Base-by-base conservation (phyloP, 2,113 vertebrate species). In the Myotis brandtii region DNA sequence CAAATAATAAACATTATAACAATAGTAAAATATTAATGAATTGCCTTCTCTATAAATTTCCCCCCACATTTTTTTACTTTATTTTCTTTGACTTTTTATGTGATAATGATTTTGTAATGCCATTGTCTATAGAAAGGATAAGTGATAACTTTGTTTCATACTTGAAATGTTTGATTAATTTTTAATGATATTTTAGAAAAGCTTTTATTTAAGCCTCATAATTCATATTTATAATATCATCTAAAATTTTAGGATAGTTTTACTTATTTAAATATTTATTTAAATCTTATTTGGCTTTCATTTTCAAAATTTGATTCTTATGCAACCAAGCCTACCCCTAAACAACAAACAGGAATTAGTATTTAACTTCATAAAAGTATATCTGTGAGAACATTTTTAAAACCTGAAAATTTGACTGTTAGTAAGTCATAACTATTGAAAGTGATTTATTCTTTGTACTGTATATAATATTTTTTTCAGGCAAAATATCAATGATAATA, bases 281-380 rank as follows among this genome's bases (percentile, higher is more conserved):
- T 90, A 48, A 94, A 80, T 87, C 16, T 84, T 48, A 54, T 52
- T 91, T 79, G 75, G 6, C 62, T 73, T 96, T 94, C 30, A 9
- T n/a, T 80, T 96, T 75, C 18, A 79, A 75, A 54, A 80, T 82
- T 92, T 82, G 59, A 50, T 89, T 56, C 27, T 79, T 87, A 40
- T 84, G 20, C 25, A 84, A 16, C 54, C 17, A 70, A 84, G 10
- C 18, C 23, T 67, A 48, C 2, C 30, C 73, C 9, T 84, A 40
- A 90, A 66, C 56, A 89, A n/a, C 30, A 91, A 79, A 89, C 7
- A 64, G 18, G 10, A 85, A 46, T 56, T 83, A 54, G 14, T 34
- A 46, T 84, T 80, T 52, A 54, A 77, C 34, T 32, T 90, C 20
- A 46, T 86, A 73, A 67, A 73, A 59, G 2, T 80, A 3, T 80